Evolutionary conservation across 2,113 vertebrate genomes (phyloP).

Genomic region (Euleptes europaea): DNA sequence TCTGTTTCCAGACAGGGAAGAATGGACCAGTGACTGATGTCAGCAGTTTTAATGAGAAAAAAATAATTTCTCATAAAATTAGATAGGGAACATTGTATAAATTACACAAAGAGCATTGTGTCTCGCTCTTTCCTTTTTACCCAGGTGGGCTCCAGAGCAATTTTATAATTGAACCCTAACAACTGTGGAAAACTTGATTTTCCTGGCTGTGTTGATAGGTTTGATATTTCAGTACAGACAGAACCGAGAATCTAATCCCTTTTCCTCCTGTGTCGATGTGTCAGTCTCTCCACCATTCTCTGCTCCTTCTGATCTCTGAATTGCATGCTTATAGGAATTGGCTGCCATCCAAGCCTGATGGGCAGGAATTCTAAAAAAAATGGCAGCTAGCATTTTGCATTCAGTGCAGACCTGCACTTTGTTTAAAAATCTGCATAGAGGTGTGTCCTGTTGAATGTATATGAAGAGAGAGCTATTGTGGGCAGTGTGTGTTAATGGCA

Average conservation of each 20-base stretch:
- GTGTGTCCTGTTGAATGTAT: constrained; percentile 24
- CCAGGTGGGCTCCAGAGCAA: not conserved
- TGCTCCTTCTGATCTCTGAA: constrained; percentile 31
- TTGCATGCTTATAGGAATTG: constrained; percentile 49
- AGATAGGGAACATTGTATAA: not conserved
- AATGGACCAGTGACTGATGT: not conserved
- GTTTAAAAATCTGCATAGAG: constrained; percentile 45
- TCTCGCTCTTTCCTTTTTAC: not conserved
- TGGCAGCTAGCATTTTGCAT: constrained; percentile 40
- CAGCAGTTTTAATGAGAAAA: not conserved
- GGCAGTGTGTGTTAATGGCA: not conserved
- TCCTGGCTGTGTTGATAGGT: constrained; percentile 18
- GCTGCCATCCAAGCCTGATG: constrained; percentile 47
- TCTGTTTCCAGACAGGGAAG: not conserved
- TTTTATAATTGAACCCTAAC: not conserved
- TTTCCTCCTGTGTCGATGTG: constrained; percentile 52
- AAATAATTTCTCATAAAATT: not conserved
- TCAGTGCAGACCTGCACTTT: constrained; percentile 35
- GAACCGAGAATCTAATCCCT: constrained; percentile 27
- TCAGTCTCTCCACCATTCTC: constrained; percentile 27
- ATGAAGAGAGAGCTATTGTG: constrained; percentile 36
- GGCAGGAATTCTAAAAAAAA: constrained; percentile 55
- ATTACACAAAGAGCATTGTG: not conserved
- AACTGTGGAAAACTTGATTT: not conserved
- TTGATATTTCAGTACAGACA: constrained; percentile 35